Percentiles rank a stretch among this genome's conserved stretches.
These are phyloP conservation scores for Monopis laevigella DNA, from an alignment of 2,888 invertebrate species.

Conservation along the genomic window DNA sequence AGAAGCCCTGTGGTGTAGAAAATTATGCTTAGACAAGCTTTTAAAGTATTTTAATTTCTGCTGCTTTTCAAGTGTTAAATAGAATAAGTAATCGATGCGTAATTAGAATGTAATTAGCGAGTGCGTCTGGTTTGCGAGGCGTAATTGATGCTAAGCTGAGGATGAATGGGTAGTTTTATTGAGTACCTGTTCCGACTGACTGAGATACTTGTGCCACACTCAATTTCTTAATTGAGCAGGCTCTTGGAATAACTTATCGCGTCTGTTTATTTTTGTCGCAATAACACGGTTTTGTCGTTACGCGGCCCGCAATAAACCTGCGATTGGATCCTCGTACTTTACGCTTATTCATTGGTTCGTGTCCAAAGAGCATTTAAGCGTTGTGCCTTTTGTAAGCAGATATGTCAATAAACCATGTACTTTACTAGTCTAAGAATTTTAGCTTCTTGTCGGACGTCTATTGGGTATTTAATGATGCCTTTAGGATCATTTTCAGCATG, in stretches of 20 bases:
- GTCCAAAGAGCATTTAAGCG: background rate
- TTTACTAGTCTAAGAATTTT: slow-evolving; percentile 12
- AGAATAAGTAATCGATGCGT: too few relatives aligned
- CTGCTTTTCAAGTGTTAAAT: too few relatives aligned
- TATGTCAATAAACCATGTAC: slow-evolving; percentile 11
- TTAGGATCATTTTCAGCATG: too few relatives aligned
- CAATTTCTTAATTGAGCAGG: slow-evolving; percentile 10
- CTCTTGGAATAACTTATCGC: slow-evolving; percentile 9
- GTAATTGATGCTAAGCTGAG: slow-evolving; percentile 2
- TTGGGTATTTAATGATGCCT: slow-evolving; percentile 17
- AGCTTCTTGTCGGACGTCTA: slow-evolving; percentile 26
- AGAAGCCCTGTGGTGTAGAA: too few relatives aligned
- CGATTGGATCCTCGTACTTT: slow-evolving; percentile 1
- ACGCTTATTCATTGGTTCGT: slow-evolving; percentile 10
- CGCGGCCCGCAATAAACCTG: slow-evolving; percentile 28
- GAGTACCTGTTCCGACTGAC: background rate
- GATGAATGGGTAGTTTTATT: slow-evolving; percentile 4
- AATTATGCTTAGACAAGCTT: too few relatives aligned
- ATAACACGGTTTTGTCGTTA: slow-evolving; percentile 30
- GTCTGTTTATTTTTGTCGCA: slow-evolving; percentile 14
- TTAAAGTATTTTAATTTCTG: too few relatives aligned
- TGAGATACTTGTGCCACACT: slow-evolving; percentile 1
- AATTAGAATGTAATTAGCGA: too few relatives aligned
- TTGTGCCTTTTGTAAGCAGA: slow-evolving; percentile 8
- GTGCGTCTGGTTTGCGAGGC: background rate